Evolutionary conservation across 1,140 invertebrate species (phyloP).

Genomic region (Mactra quadrangularis): DNA sequence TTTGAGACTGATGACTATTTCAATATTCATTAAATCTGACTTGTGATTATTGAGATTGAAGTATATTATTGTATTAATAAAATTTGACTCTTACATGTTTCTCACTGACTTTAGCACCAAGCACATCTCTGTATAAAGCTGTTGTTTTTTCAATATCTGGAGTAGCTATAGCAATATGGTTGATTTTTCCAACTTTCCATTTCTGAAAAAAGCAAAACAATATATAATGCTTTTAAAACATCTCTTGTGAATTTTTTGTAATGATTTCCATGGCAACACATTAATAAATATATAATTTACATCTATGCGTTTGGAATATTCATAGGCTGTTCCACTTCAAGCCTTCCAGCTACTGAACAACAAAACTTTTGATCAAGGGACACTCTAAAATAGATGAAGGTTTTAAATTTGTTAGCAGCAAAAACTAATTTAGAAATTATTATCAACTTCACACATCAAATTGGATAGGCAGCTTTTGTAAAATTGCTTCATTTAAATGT

Average conservation of each 20-base stretch:
- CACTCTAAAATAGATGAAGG: too few species aligned
- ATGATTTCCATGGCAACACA: neutral
- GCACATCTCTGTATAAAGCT: conserved; percentile 85
- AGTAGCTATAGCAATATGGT: conserved; percentile 87
- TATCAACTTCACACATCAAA: too few species aligned
- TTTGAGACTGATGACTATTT: too few species aligned
- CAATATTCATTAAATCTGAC: too few species aligned
- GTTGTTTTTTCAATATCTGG: conserved; percentile 85
- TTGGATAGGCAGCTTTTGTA: too few species aligned
- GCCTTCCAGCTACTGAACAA: neutral
- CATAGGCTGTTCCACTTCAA: neutral
- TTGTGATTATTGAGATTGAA: too few species aligned
- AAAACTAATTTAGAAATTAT: too few species aligned
- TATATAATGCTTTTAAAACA: neutral
- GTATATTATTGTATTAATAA: too few species aligned
- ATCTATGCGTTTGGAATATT: neutral
- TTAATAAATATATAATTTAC: neutral
- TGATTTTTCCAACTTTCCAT: conserved; percentile 85
- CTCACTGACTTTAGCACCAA: conserved; percentile 86
- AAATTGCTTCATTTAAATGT: too few species aligned
- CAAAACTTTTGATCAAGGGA: neutral
- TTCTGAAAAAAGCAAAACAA: conserved; percentile 57
- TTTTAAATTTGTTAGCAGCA: too few species aligned
- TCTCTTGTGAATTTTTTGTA: neutral
- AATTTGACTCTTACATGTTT: conserved; percentile 81